Base-by-base conservation (phyloP, 2,888 invertebrate genomes). In the Synanthedon tipuliformis region DNA sequence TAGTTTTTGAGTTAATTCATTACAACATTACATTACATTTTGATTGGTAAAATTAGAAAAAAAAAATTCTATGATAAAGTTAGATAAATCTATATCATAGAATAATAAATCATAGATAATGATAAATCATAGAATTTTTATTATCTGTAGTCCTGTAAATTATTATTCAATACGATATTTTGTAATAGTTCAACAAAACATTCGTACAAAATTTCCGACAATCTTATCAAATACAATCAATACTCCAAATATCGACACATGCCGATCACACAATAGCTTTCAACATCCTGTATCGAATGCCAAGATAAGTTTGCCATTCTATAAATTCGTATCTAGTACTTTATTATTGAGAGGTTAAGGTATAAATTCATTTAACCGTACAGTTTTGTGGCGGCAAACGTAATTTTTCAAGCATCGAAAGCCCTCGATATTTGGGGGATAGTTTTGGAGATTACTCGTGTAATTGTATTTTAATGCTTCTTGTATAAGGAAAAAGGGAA, bases 401-500 rank as follows among this genome's bases (percentile, higher is more conserved):
- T 59, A 56, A 56, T 54, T 59, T 59, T 51, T 57, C 16, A 51
- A 52, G 62, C 63, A 62, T 66, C 70, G 76, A 74, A 75, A 72
- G 75, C 70, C 76, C 81, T 83, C 72, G 62, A 77, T 78, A 69
- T 76, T 73, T 75, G 70, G 80, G 77, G 81, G 78, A 78, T 78
- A 74, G 73, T 69, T 73, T 63, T 59, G 59, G 71, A 73, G 81
- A 82, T 82, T 81, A 79, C 74, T 71, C 73, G 75, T 64, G 80
- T 81, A 79, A 82, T 81, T 81, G 79, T 79, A 66, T 73, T 73
- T 69, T 77, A 80, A 84, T 83, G 71, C 69, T 2, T 34, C 34
- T 34, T 62, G 66, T 73, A 74, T 65, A 64, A 78, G 76, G 77
- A 66, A 68, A 61, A 62, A 61, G 59, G 59, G 64, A 67, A 61